Percentiles rank a stretch among this genome's conserved stretches.
phyloP scores from a whole-genome alignment of 1,140 invertebrate genomes.

The Musca domestica region DNA sequence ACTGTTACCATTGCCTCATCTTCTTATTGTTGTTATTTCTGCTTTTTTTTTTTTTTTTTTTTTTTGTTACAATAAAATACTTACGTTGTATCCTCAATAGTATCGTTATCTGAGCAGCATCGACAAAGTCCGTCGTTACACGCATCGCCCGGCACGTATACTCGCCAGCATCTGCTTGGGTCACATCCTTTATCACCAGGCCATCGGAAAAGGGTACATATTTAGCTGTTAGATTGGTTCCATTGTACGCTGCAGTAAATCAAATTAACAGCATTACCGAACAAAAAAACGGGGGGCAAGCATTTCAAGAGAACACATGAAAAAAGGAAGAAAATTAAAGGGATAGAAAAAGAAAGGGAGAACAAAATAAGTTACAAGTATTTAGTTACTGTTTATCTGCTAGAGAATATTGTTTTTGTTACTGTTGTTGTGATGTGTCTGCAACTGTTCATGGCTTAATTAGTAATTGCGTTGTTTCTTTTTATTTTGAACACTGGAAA shows the following conservation, averaged over 20 bases:
- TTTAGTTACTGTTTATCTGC: too few species aligned
- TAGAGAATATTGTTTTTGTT: too few species aligned
- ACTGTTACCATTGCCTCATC: not conserved
- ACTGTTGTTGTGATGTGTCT: too few species aligned
- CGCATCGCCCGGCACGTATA: conserved; percentile 59
- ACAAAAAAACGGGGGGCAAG: too few species aligned
- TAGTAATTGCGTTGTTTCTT: too few species aligned
- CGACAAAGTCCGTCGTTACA: conserved; percentile 53
- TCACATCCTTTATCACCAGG: conserved; percentile 57
- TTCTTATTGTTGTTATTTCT: not conserved
- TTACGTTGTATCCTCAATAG: conserved; percentile 59
- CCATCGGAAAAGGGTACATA: conserved; percentile 54
- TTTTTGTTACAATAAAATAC: conserved; percentile 32
- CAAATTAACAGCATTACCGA: not conserved
- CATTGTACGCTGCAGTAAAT: conserved; percentile 40
- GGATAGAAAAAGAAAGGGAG: too few species aligned
- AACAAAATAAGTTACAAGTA: too few species aligned
- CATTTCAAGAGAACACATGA: too few species aligned
- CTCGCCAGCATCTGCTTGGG: conserved; percentile 57
- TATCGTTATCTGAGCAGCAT: conserved; percentile 55
- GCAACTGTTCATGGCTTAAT: too few species aligned
- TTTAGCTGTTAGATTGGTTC: conserved; percentile 32
- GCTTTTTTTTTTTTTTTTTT: not conserved
- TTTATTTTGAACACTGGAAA: too few species aligned
- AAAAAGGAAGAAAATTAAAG: too few species aligned